Evolutionary conservation across 2,797 vertebrate species (phyloP), one percentile per base, ranked within the genome.

Genomic region (Austrolebias charrua): DNA sequence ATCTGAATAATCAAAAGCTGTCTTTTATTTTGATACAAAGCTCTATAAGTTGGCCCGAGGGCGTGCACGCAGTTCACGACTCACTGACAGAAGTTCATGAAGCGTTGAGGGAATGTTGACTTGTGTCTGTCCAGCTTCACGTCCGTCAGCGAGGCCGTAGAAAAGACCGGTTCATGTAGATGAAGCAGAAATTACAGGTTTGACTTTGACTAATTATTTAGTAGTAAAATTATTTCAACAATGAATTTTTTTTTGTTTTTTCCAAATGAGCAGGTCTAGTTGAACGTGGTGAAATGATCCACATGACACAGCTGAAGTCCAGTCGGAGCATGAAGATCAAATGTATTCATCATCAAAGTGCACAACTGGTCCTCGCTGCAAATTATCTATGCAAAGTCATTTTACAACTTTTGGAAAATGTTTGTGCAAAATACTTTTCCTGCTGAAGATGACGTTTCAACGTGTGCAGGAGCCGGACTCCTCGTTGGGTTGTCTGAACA

Each of bases 371-470:
- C 8, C 18, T 60, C n/a, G n/a, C 74, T 80, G 79, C 69, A 82
- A 70, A 68, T 73, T 59, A 81, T 85, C 88, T 90, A 88, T 90
- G 85, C 86, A 89, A 85, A 46, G 53, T 68, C 24, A 58, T 69
- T 60, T 60, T 5, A 48, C 60, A 69, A 76, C 40, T 19, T 35
- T 68, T 59, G 9, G 29, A 69, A 78, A 58, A 66, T 52, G 44
- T 66, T 66, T 69, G 75, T 81, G 76, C 75, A 79, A 71, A 82
- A 66, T 19, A 63, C 14, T 51, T 35, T 47, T 65, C 15, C n/a
- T n/a, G n/a, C n/a, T n/a, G n/a, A n/a, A n/a, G n/a, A n/a, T n/a
- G n/a, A n/a, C n/a, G n/a, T n/a, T n/a, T n/a, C n/a, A n/a, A n/a
- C n/a, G n/a, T n/a, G n/a, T n/a, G n/a, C n/a, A n/a, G n/a, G n/a